phyloP scores from a whole-genome alignment of 2,113 vertebrate species.

The Dromaius novaehollandiae region DNA sequence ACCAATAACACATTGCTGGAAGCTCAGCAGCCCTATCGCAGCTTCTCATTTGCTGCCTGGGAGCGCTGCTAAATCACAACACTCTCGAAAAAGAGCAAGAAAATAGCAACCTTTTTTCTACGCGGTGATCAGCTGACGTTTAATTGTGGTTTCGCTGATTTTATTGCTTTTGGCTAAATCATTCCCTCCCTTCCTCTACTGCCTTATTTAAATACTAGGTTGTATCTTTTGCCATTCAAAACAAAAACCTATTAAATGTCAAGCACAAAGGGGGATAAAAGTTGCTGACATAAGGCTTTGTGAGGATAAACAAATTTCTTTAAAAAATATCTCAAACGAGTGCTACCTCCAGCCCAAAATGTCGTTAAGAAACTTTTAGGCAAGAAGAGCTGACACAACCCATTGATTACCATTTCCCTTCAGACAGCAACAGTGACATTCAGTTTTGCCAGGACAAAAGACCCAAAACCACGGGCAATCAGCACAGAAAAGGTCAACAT shows the following conservation, averaged over 20 bases:
- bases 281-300: slow-evolving; percentile 60
- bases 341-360: slow-evolving; percentile 42
- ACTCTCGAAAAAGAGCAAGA: background rate
- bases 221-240: slow-evolving; percentile 29
- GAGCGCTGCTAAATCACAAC: background rate
- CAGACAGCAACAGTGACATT: slow-evolving; percentile 4
- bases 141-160: background rate
- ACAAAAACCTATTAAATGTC: slow-evolving; percentile 29
- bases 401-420: slow-evolving; percentile 7
- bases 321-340: background rate
- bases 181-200: background rate
- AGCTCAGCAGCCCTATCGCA: background rate
- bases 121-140: background rate
- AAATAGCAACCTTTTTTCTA: background rate
- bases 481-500: background rate
- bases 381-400: slow-evolving; percentile 56
- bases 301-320: slow-evolving; percentile 69
- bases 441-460: slow-evolving; percentile 49
- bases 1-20: background rate
- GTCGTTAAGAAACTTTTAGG: slow-evolving; percentile 48
- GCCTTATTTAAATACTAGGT: background rate
- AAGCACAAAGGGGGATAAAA: slow-evolving; percentile 52
- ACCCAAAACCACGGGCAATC: slow-evolving; percentile 36
- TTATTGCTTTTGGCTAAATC: slow-evolving; percentile 47
- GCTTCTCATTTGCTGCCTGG: background rate